These are phyloP conservation scores for Dascillus cervinus DNA, from an alignment of 2,888 invertebrate species.

Conservation along the genomic window DNA sequence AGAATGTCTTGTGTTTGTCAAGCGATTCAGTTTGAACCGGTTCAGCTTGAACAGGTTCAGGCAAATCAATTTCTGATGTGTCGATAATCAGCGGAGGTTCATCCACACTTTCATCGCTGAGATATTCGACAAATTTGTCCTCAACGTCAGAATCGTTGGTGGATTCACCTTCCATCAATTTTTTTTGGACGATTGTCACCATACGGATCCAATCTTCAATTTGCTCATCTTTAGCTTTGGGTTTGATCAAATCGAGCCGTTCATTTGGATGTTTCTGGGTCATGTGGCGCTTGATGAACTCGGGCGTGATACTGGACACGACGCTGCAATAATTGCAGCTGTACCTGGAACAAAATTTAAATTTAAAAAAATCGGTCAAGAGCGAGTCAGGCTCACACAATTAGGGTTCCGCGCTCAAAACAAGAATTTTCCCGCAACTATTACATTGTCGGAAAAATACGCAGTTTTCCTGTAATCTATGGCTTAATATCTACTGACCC, in stretches of 20 bases:
- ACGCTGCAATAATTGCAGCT: conserved; percentile 52
- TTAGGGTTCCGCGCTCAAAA: no score
- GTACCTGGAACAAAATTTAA: conserved; percentile 48
- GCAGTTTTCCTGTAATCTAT: no score
- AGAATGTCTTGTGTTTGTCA: conserved; percentile 1
- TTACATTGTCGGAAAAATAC: no score
- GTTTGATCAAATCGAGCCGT: conserved; percentile 36
- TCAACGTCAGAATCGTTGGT: background rate
- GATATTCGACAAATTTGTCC: background rate
- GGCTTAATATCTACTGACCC: no score
- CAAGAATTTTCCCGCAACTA: no score
- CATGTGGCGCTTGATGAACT: conserved; percentile 49
- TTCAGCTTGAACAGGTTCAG: background rate
- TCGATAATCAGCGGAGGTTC: background rate
- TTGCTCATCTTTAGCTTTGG: conserved; percentile 17
- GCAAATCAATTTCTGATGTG: background rate
- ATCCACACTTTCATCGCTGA: background rate
- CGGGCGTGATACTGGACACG: conserved; percentile 50
- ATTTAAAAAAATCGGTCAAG: no score
- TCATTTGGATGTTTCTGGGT: conserved; percentile 41
- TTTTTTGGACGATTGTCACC: conserved; percentile 24
- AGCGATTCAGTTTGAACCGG: background rate
- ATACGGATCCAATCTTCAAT: conserved; percentile 29
- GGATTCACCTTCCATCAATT: conserved; percentile 9
- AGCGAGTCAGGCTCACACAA: no score